These are phyloP conservation scores for Myiotriccus ornatus DNA, from an alignment of 2,797 vertebrate genomes.

Conservation along the genomic window DNA sequence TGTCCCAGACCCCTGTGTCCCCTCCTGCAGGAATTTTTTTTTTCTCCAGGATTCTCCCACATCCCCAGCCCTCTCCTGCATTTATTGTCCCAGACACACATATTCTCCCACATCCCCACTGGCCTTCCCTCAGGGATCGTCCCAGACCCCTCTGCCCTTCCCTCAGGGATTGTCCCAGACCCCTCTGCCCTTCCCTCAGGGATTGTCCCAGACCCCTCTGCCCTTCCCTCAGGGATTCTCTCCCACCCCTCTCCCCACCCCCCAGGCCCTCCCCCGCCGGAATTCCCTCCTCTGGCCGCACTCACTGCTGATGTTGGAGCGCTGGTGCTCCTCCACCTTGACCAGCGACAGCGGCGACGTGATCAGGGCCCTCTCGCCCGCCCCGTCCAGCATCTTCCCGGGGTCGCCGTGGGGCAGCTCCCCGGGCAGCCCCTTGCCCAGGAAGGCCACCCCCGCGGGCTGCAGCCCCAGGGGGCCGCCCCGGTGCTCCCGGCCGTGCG, in stretches of 20 bases:
- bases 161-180: too few relatives aligned
- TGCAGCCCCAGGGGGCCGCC: not conserved
- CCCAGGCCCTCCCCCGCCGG: too few relatives aligned
- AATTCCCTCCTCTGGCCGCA: not conserved
- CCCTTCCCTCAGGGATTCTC: not conserved
- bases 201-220: too few relatives aligned
- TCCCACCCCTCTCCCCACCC: rapidly evolving
- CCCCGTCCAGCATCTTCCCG: rapidly evolving
- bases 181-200: too few relatives aligned
- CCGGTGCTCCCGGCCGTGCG: conserved; percentile 52
- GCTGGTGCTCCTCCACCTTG: not conserved
- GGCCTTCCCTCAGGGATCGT: too few relatives aligned
- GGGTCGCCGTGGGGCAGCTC: rapidly evolving
- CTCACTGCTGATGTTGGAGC: not conserved
- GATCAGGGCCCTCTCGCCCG: not conserved
- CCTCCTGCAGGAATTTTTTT: too few relatives aligned
- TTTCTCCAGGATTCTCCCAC: not conserved
- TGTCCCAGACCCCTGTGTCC: too few relatives aligned
- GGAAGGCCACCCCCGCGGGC: not conserved
- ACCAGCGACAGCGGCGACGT: not conserved
- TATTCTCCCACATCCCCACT: too few relatives aligned
- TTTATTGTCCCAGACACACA: too few relatives aligned
- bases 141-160: too few relatives aligned
- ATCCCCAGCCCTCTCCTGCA: not conserved
- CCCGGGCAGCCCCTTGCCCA: not conserved